phyloP scores from a whole-genome alignment of 1,140 invertebrate species.

The Drosophila rufa region DNA sequence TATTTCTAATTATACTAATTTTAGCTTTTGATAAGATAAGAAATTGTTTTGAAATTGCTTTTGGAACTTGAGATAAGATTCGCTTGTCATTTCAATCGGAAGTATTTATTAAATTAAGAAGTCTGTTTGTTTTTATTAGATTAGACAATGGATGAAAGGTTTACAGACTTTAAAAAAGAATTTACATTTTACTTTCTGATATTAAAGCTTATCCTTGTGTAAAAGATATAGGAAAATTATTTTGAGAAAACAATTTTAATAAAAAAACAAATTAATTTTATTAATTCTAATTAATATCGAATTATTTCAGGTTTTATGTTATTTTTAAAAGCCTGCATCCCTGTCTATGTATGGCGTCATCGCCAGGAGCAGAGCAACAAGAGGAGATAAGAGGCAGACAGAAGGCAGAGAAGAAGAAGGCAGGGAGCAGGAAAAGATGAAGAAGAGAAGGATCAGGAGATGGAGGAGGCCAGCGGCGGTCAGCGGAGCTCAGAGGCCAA shows the following conservation, averaged over 20 bases:
- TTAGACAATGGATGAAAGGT: neutral
- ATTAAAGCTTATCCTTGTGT: too few species aligned
- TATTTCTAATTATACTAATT: constrained; percentile 19
- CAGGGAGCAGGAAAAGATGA: constrained; percentile 4
- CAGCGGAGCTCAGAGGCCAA: constrained; percentile 65
- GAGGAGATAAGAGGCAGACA: constrained; percentile 3
- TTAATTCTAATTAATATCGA: too few species aligned
- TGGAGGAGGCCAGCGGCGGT: constrained; percentile 44
- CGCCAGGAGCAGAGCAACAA: constrained; percentile 3
- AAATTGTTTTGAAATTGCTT: constrained; percentile 18
- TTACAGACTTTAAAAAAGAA: neutral
- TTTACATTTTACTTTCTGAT: neutral
- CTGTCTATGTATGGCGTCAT: constrained; percentile 17
- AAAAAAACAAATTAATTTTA: too few species aligned
- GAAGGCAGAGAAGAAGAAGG: neutral
- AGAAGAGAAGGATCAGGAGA: neutral
- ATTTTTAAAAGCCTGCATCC: neutral
- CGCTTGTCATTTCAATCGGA: neutral
- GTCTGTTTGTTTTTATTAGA: neutral
- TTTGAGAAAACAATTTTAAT: too few species aligned
- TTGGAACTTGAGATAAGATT: constrained; percentile 19
- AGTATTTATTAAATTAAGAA: constrained; percentile 11
- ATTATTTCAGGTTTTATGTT: too few species aligned
- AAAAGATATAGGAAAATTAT: too few species aligned
- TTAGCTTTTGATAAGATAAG: constrained; percentile 10